Evolutionary conservation across 2,797 vertebrate genomes (phyloP), one percentile per base, ranked within the genome.

Genomic region (Cirrhinus molitorella): DNA sequence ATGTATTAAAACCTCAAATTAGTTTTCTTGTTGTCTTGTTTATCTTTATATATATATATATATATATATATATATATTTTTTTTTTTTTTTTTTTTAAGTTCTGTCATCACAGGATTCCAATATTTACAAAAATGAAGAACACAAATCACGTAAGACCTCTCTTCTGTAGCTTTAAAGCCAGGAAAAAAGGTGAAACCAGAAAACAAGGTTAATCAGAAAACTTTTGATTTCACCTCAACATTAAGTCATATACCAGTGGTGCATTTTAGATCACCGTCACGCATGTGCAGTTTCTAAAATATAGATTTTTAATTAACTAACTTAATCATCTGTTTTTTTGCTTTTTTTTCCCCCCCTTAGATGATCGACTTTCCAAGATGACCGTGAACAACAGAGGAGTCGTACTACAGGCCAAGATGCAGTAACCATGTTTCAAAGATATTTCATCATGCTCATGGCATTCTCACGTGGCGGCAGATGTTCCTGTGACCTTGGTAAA

Each of bases 401-500:
- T 25, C 43, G n/a, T 63, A 67, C 34, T 10, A n/a, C 31, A 37
- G 34, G 12, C 31, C 11, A n/a, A 65, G 61, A 83, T 66, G 34
- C 31, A 40, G 17, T 43, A 66, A 51, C 31, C 23, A 34, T 67
- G 81, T 83, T 83, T 83, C 61, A 25, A n/a, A 75, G 72, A 83
- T 83, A 66, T 83, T 83, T 83, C 81, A 83, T 76, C 81, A 83
- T 83, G 72, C 51, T 43, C 63, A 40, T 55, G 59, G 80, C 70
- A 65, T 65, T 37, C 70, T 82, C 59, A 13, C n/a, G 17, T 74
- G 59, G 71, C 9, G 61, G 71, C 81, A 83, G 81, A 83, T 83
- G 81, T 83, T 83, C 61, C 25, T 12, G 72, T 83, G 81, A 76
- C 81, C 81, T 83, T 76, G 81, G 61, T 67, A 76, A 83, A 45